phyloP scores from a whole-genome alignment of 2,113 vertebrate species.

The Isichthys henryi region DNA sequence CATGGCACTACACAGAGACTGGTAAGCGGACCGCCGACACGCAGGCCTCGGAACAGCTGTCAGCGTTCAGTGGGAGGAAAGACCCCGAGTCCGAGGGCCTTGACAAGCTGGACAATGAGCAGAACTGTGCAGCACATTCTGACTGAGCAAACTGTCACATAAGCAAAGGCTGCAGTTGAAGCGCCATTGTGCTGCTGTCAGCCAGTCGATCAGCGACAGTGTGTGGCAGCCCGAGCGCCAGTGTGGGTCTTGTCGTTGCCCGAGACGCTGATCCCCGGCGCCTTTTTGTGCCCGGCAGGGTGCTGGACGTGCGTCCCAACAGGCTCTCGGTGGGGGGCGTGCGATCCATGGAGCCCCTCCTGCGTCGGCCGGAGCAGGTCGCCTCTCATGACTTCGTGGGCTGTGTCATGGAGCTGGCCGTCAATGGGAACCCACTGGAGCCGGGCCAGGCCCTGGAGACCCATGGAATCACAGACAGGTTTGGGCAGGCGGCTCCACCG shows the following conservation, averaged over 20 bases:
- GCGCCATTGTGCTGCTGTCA: background rate
- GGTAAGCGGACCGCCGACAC: conserved; percentile 56
- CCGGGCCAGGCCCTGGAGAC: conserved; percentile 85
- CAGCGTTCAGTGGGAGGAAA: background rate
- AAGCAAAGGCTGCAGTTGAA: background rate
- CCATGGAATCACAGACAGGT: conserved; percentile 89
- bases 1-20: conserved; percentile 83
- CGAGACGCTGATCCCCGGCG: background rate
- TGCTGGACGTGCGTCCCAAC: conserved; percentile 90
- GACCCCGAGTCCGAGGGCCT: background rate
- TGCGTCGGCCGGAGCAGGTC: conserved; percentile 83
- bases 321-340: conserved; percentile 85
- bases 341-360: conserved; percentile 74
- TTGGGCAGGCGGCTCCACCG: background rate
- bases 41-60: background rate
- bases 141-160: background rate
- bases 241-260: conserved; percentile 4
- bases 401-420: conserved; percentile 94
- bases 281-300: conserved; percentile 58
- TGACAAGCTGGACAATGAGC: background rate
- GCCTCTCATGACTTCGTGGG: conserved; percentile 91
- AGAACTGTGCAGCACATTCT: background rate
- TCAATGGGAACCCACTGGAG: conserved; percentile 92
- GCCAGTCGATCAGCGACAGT: background rate
- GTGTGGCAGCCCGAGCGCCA: background rate